A percentile compares a stretch with the other conserved stretches of the same genome.
Evolutionary conservation across 2,797 vertebrate species (phyloP).

Genomic region (Acanthurus lineatus): DNA sequence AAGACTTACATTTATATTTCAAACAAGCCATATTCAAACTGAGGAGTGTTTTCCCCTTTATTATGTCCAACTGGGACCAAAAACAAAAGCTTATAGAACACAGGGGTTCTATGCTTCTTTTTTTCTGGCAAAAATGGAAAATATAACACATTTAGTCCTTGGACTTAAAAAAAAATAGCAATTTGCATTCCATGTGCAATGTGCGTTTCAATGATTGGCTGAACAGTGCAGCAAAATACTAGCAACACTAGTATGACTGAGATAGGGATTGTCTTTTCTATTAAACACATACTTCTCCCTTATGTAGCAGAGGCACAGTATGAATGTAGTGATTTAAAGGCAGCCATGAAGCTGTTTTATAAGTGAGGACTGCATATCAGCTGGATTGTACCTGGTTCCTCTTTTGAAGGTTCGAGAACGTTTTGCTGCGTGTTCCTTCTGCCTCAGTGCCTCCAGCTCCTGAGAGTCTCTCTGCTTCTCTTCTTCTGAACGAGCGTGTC

Average conservation of each 20-base stretch:
- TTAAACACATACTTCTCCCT: background rate
- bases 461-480: constrained; percentile 87
- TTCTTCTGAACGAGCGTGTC: constrained; percentile 86
- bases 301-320: background rate
- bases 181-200: background rate
- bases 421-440: constrained; percentile 89
- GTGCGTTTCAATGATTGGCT: background rate
- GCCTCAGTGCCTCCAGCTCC: constrained; percentile 90
- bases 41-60: background rate
- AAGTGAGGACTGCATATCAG: background rate
- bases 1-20: background rate
- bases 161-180: background rate
- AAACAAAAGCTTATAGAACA: background rate
- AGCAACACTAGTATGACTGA: background rate
- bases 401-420: constrained; percentile 89
- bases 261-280: background rate
- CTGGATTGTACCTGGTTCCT: constrained; percentile 85
- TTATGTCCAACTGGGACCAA: background rate
- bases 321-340: background rate
- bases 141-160: background rate
- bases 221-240: background rate
- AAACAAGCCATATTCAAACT: background rate
- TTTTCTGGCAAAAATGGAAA: background rate
- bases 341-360: background rate
- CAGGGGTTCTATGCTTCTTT: background rate